phyloP scores from a whole-genome alignment of 2,113 vertebrate genomes.

The Mobula hypostoma region DNA sequence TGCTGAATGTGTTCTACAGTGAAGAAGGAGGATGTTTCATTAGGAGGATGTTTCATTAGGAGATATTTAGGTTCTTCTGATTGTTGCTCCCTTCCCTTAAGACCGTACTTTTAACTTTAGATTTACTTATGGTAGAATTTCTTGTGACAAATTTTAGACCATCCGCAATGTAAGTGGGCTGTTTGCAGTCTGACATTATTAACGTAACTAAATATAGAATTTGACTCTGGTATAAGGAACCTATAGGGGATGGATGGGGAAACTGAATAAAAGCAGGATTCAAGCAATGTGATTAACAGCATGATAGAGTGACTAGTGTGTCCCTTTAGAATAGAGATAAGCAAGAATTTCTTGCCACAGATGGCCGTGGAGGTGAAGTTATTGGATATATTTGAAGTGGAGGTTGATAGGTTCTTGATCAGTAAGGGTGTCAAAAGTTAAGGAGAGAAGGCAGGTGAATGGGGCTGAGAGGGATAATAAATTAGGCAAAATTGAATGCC shows the following conservation, averaged over 20 bases:
- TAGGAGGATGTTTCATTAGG: conserved; percentile 1
- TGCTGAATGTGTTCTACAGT: not conserved
- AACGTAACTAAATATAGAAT: not conserved
- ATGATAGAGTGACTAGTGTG: not conserved
- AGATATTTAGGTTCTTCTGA: not conserved
- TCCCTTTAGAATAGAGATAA: no score
- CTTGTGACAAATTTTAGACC: not conserved
- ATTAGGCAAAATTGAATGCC: no score
- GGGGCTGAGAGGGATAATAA: no score
- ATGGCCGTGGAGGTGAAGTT: no score
- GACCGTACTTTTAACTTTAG: not conserved
- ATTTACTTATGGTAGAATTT: not conserved
- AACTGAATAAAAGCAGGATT: not conserved
- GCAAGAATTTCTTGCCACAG: no score
- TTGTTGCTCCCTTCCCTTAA: not conserved
- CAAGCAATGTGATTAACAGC: not conserved
- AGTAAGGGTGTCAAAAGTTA: no score
- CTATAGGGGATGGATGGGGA: not conserved
- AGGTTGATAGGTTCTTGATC: no score
- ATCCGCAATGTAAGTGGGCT: not conserved
- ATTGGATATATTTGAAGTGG: no score
- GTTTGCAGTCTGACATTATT: not conserved
- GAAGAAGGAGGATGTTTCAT: not conserved
- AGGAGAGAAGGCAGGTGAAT: no score
- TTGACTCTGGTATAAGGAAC: not conserved